phyloP scores from a whole-genome alignment of 2,797 vertebrate genomes.

The Amblyraja radiata region DNA sequence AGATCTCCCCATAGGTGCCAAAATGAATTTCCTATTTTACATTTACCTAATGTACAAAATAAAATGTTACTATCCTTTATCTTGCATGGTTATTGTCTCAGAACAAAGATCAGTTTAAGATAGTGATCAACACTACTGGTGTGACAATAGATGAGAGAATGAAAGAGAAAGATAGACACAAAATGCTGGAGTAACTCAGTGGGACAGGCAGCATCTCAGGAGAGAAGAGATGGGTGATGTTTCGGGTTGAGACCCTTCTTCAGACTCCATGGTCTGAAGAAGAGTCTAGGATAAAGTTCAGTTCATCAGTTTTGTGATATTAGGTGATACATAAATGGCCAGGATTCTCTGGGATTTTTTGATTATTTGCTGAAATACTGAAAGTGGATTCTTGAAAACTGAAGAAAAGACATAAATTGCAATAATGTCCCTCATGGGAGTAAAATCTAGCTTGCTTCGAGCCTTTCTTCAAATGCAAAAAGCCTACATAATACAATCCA shows the following conservation, averaged over 20 bases:
- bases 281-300: too few species aligned
- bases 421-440: background rate
- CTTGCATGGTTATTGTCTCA: background rate
- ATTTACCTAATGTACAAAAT: background rate
- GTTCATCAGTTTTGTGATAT: too few species aligned
- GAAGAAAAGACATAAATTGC: background rate
- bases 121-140: background rate
- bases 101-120: background rate
- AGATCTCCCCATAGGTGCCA: background rate
- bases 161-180: too few species aligned
- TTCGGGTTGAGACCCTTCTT: too few species aligned
- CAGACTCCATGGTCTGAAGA: too few species aligned
- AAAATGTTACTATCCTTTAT: background rate
- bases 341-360: background rate
- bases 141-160: too few species aligned
- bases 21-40: background rate
- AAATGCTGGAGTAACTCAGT: too few species aligned
- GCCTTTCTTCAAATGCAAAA: background rate
- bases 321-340: too few species aligned
- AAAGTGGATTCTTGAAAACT: background rate
- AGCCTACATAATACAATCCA: background rate
- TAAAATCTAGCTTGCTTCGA: background rate
- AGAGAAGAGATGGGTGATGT: too few species aligned
- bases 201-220: too few species aligned
- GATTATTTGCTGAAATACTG: background rate